phyloP scores from a whole-genome alignment of 2,113 vertebrate species.

The Lampris incognitus region DNA sequence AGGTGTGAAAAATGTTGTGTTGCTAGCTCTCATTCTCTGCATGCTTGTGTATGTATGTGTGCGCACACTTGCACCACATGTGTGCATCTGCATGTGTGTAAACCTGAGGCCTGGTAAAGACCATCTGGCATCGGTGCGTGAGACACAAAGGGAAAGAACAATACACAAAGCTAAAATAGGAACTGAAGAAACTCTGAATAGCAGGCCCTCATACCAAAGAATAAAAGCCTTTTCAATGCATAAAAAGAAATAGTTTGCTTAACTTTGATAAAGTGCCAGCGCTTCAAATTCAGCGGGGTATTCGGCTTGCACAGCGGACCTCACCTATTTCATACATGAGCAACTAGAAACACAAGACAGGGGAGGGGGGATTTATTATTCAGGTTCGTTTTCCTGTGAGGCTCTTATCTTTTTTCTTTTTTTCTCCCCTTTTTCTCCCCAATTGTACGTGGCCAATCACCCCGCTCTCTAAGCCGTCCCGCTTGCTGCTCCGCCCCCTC shows the following conservation, averaged over 20 bases:
- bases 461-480: too few relatives aligned
- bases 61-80: not conserved
- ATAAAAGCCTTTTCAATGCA: conserved; percentile 37
- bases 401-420: not conserved
- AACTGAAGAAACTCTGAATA: conserved; percentile 30
- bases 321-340: conserved; percentile 50
- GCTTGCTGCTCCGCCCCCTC: too few relatives aligned
- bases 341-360: conserved; percentile 32
- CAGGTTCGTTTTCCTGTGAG: not conserved
- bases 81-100: not conserved
- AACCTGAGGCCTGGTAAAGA: conserved; percentile 1
- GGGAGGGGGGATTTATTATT: conserved; percentile 16
- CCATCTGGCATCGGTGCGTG: conserved; percentile 34
- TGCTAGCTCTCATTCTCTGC: conserved; percentile 21
- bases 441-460: too few relatives aligned
- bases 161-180: conserved; percentile 5
- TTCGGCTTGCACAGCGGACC: conserved; percentile 12
- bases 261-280: conserved; percentile 20
- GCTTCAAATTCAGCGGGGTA: conserved; percentile 20
- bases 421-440: too few relatives aligned
- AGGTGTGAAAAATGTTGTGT: conserved; percentile 30
- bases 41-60: not conserved
- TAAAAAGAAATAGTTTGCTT: not conserved
- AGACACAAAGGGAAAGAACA: conserved; percentile 31
- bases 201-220: conserved; percentile 32